Base-by-base conservation (phyloP, 2,797 vertebrate species). In the Girardinus metallicus region DNA sequence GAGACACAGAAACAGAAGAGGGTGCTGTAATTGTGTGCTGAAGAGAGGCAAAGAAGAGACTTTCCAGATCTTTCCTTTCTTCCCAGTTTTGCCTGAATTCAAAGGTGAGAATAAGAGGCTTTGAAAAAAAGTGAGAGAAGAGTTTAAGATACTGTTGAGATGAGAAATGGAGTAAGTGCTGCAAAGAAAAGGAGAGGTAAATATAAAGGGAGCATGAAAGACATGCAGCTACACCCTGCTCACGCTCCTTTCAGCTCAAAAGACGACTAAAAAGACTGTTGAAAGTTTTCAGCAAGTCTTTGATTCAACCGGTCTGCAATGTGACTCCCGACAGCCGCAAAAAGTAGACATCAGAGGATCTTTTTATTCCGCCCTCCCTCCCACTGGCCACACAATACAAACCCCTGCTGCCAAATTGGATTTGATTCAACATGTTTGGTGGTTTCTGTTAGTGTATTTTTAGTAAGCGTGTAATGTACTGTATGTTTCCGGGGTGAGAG, bases 401-500 rank as follows among this genome's bases (percentile, higher is more conserved):
- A 75, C 41, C 80, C 70, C 71, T 5, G 71, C 79, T 87, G 87
- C 90, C 92, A 92, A 89, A 84, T 29, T 75, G 83, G 82, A 89
- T 87, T 91, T 0, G 49, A 76, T 84, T 92, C 90, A 92, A 91
- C 85, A 85, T 87, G 86, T 89, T 89, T 62, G 76, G 73, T 92
- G 79, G 80, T 86, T 91, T 92, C 73, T 86, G 82, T 75, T 46
- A 10, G 85, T 13, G 83, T 95, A 95, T 92, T 94, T 93, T 86
- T 94, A 94, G 89, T 70, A 49, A 73, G 76, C 64, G 76, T 70
- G 86, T 89, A 83, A 91, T 78, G 76, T 66, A 23, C 75, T 77
- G 68, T 92, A 88, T 91, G 93, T 92, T 92, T 93, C 89, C 89
- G 91, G 85, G 84, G 79, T 93, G 91, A 93, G 88, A 80, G 85